A percentile compares a stretch with the other conserved stretches of the same genome.
Conservation (phyloP, 2,797 vertebrate genomes). For the Clarias fuscus region DNA sequence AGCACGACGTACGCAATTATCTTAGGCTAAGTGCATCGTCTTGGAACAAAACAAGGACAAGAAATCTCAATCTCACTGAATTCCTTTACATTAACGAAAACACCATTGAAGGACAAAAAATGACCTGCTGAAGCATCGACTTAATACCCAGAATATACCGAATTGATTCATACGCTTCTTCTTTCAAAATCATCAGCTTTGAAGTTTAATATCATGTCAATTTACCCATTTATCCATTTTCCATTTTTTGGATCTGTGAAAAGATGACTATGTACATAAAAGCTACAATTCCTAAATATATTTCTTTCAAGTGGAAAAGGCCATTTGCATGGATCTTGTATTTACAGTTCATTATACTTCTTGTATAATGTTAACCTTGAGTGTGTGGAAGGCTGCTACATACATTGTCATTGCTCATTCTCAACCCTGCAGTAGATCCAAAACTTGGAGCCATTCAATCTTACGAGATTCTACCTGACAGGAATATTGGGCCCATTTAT, state of each 20-base stretch:
- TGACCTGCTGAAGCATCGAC: background rate
- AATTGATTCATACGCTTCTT: background rate
- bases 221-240: background rate
- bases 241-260: background rate
- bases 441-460: conserved; percentile 20
- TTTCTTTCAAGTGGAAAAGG: background rate
- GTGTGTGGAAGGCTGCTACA: conserved; percentile 11
- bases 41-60: background rate
- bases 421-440: conserved; percentile 35
- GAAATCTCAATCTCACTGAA: background rate
- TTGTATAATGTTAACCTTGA: background rate
- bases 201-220: background rate
- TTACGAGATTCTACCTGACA: background rate
- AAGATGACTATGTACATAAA: background rate
- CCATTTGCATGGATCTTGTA: background rate
- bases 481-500: too few species aligned
- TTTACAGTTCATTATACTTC: conserved; percentile 5
- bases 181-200: background rate
- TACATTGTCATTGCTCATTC: conserved; percentile 22
- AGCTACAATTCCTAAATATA: background rate
- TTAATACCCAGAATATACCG: background rate
- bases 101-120: background rate
- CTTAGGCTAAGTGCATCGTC: background rate
- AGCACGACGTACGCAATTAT: background rate
- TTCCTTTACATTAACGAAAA: background rate